Evolutionary conservation across 2,113 vertebrate genomes (phyloP).

Genomic region (Crotalus tigris): DNA sequence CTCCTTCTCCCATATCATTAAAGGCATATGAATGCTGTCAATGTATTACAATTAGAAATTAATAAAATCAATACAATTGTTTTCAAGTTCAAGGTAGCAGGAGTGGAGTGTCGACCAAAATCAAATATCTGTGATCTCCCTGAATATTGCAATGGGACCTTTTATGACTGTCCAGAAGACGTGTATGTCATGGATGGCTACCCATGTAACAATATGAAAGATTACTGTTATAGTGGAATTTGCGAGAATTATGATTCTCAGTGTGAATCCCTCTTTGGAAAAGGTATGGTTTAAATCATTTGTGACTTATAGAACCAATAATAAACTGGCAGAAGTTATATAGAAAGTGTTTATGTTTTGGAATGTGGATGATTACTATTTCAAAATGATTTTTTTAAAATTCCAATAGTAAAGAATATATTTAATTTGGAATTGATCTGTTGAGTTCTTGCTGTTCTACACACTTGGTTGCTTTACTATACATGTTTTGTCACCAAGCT

Average conservation of each 20-base stretch:
- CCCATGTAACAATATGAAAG: constrained; percentile 65
- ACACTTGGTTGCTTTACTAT: not conserved
- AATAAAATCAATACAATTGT: not conserved
- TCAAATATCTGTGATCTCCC: constrained; percentile 80
- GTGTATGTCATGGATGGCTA: constrained; percentile 80
- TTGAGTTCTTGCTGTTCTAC: not conserved
- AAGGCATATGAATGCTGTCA: not conserved
- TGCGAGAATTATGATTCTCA: constrained; percentile 84
- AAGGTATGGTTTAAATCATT: constrained; percentile 61
- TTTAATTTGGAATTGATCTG: not conserved
- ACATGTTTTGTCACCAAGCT: not conserved
- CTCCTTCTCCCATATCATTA: not conserved
- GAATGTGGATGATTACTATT: not conserved
- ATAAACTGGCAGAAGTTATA: not conserved
- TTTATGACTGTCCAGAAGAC: constrained; percentile 74
- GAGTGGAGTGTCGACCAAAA: constrained; percentile 70
- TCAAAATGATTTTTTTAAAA: not conserved
- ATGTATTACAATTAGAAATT: not conserved
- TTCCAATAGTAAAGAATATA: not conserved
- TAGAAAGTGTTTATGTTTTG: not conserved
- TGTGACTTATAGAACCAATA: not conserved
- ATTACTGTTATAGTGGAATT: constrained; percentile 82
- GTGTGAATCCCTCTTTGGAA: constrained; percentile 76
- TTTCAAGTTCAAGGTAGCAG: constrained; percentile 76
- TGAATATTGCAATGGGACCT: constrained; percentile 78